Evolutionary conservation across 2,797 vertebrate species (phyloP).

Genomic region (Myotis planiceps): DNA sequence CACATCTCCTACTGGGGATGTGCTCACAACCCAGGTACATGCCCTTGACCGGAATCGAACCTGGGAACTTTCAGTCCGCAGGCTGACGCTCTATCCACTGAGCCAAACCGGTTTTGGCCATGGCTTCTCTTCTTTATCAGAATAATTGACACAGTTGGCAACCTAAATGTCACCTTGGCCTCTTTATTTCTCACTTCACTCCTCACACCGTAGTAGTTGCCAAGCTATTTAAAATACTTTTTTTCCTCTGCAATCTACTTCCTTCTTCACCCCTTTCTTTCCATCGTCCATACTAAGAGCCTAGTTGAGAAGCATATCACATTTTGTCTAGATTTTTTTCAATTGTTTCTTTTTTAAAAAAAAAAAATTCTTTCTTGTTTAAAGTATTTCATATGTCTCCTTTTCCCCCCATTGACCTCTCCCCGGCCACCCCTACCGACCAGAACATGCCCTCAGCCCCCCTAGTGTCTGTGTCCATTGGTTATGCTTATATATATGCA

Average conservation of each 20-base stretch:
- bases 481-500: too few species aligned
- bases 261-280: not conserved
- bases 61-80: too few species aligned
- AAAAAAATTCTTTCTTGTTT: too few species aligned
- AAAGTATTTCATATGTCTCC: too few species aligned
- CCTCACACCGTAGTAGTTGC: not conserved
- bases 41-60: too few species aligned
- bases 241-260: not conserved
- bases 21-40: too few species aligned
- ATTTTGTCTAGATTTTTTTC: not conserved
- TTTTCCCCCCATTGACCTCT: too few species aligned
- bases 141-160: not conserved
- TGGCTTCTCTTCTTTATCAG: not conserved
- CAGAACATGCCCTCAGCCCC: too few species aligned
- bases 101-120: not conserved
- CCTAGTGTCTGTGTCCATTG: too few species aligned
- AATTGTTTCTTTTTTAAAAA: not conserved
- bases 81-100: too few species aligned
- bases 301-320: not conserved
- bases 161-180: not conserved
- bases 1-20: too few species aligned
- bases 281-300: not conserved
- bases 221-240: not conserved
- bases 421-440: too few species aligned
- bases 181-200: not conserved